Evolutionary conservation across 2,888 invertebrate species (phyloP).

Genomic region (Diachrysia chrysitis): DNA sequence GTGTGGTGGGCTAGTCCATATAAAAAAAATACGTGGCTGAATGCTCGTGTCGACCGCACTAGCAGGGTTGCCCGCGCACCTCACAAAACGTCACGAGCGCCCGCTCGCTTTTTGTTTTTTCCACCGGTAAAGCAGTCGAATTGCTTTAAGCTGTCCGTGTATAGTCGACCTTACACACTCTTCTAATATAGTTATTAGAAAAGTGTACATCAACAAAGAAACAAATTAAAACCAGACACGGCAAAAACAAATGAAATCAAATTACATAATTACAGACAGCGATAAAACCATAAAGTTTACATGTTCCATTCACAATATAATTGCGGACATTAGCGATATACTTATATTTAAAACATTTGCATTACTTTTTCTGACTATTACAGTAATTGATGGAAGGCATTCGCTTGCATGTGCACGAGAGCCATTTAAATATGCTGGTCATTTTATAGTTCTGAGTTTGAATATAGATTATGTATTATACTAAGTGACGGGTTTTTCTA

Average conservation of each 20-base stretch:
- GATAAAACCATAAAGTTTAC: slow-evolving; percentile 47
- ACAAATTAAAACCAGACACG: neutral
- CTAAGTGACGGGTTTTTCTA: slow-evolving; percentile 17
- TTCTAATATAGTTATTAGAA: too few species aligned
- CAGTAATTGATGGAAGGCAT: slow-evolving; percentile 69
- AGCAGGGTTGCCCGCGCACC: too few species aligned
- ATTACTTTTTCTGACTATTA: slow-evolving; percentile 60
- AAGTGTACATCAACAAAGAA: too few species aligned
- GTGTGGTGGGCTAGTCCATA: too few species aligned
- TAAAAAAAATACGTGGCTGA: too few species aligned
- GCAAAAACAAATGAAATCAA: slow-evolving; percentile 31
- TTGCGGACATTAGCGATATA: slow-evolving; percentile 49
- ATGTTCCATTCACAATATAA: slow-evolving; percentile 49
- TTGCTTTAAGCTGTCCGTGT: too few species aligned
- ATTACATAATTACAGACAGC: slow-evolving; percentile 46
- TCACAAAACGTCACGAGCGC: too few species aligned
- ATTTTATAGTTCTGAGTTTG: slow-evolving; percentile 41
- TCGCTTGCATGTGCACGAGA: slow-evolving; percentile 66
- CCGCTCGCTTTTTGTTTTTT: too few species aligned
- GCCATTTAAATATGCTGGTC: slow-evolving; percentile 41
- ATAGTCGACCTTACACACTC: too few species aligned
- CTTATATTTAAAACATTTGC: slow-evolving; percentile 51
- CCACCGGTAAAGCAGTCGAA: too few species aligned
- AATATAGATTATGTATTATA: slow-evolving; percentile 25
- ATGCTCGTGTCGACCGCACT: too few species aligned